phyloP scores from a whole-genome alignment of 2,888 invertebrate genomes.

The Pammene fasciana region DNA sequence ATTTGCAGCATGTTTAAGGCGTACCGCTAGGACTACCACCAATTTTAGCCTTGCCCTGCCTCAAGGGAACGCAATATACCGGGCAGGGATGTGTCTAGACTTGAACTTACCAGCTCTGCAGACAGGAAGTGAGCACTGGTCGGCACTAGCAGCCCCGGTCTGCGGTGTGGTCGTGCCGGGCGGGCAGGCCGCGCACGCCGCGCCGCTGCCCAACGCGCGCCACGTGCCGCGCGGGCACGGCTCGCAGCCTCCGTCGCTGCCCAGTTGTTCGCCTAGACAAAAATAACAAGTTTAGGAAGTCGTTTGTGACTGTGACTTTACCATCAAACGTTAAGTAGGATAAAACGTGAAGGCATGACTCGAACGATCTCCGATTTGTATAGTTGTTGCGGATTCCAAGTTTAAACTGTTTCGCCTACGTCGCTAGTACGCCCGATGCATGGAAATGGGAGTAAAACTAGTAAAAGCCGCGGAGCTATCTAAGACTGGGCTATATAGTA shows the following conservation, averaged over 20 bases:
- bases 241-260: constrained; percentile 94
- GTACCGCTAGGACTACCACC: too few relatives aligned
- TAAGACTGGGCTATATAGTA: too few relatives aligned
- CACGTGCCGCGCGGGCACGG: constrained; percentile 95
- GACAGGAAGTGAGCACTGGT: constrained; percentile 96
- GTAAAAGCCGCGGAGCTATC: too few relatives aligned
- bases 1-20: too few relatives aligned
- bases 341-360: too few relatives aligned
- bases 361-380: too few relatives aligned
- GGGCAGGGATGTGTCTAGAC: not conserved
- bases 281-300: not conserved
- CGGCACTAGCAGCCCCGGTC: constrained; percentile 91
- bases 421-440: too few relatives aligned
- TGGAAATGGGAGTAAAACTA: too few relatives aligned
- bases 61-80: not conserved
- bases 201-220: constrained; percentile 93
- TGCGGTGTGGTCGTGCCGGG: constrained; percentile 94
- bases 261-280: constrained; percentile 89
- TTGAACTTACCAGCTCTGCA: constrained; percentile 86
- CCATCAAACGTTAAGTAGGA: too few relatives aligned
- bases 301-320: not conserved
- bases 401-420: too few relatives aligned
- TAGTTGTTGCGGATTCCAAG: too few relatives aligned
- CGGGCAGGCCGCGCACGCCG: constrained; percentile 94
- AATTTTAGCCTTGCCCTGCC: too few relatives aligned